Conservation (phyloP, 2,888 invertebrate genomes). For the Lottia scabra region DNA sequence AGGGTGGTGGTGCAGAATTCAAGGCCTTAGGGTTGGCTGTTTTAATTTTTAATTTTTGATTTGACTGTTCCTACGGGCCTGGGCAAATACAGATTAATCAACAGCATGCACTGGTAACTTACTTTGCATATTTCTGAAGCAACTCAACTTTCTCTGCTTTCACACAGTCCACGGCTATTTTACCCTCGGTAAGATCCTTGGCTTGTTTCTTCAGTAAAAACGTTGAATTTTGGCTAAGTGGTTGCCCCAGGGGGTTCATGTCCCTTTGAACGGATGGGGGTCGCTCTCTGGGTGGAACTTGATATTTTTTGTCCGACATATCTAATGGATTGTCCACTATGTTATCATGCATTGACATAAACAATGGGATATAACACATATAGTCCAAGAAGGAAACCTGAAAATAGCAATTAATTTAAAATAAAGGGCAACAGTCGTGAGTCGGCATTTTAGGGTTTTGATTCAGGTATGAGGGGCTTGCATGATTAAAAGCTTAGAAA, state of each 20-base stretch:
- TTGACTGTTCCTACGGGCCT: no score
- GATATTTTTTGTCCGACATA: slow-evolving; percentile 59
- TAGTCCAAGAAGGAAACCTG: slow-evolving; percentile 66
- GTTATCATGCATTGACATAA: slow-evolving; percentile 66
- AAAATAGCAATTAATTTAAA: no score
- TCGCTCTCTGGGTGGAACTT: slow-evolving; percentile 33
- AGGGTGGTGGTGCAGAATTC: no score
- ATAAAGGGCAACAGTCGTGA: no score
- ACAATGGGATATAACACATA: slow-evolving; percentile 63
- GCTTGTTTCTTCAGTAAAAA: slow-evolving; percentile 47
- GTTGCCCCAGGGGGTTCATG: slow-evolving; percentile 60
- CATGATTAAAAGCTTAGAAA: no score
- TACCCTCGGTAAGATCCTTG: slow-evolving; percentile 38
- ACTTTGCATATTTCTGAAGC: slow-evolving; percentile 33
- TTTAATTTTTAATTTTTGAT: no score
- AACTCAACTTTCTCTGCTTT: slow-evolving; percentile 33
- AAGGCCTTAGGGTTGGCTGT: no score
- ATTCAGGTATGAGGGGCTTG: no score
- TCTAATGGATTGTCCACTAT: slow-evolving; percentile 63
- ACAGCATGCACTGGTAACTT: slow-evolving; percentile 6
- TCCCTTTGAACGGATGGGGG: slow-evolving; percentile 51
- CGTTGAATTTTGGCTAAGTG: slow-evolving; percentile 50
- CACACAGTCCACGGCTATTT: slow-evolving; percentile 7
- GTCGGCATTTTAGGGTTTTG: no score
- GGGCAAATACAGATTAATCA: no score